A percentile compares a stretch with the other conserved stretches of the same genome.
These are phyloP conservation scores for Ricordea florida DNA, from an alignment of 92 coral and sea anemone genomes.

Conservation along the genomic window DNA sequence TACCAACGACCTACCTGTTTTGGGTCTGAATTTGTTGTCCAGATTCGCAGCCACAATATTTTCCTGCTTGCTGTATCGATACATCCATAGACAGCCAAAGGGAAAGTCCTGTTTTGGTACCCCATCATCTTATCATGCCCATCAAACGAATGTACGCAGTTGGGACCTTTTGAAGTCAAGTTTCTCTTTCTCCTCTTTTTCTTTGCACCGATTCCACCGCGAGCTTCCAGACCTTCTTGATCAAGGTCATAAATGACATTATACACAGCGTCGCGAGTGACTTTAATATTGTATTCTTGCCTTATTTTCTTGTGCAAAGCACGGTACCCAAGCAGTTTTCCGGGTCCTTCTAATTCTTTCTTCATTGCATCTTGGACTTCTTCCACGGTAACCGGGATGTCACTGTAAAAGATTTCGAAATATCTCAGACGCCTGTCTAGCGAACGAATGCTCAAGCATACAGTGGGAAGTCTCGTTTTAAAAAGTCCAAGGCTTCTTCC, in stretches of 20 bases:
- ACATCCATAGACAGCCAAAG: too few relatives aligned
- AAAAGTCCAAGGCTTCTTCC: too few relatives aligned
- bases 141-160: constrained; percentile 45
- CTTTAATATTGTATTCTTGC: constrained; percentile 10
- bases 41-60: too few relatives aligned
- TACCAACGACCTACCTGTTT: constrained; percentile 42
- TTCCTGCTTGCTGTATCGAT: too few relatives aligned
- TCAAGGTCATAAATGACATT: constrained; percentile 32
- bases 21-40: constrained; percentile 9
- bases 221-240: constrained; percentile 46
- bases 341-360: too few relatives aligned
- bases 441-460: too few relatives aligned
- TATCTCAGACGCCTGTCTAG: too few relatives aligned
- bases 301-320: constrained; percentile 19
- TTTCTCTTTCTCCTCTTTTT: constrained; percentile 42
- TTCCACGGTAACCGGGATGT: not conserved
- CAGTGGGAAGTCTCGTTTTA: too few relatives aligned
- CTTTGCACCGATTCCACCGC: constrained; percentile 49
- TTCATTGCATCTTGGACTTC: too few relatives aligned
- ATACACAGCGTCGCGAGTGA: constrained; percentile 20
- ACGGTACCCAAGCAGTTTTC: constrained; percentile 8
- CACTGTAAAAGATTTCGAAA: not conserved
- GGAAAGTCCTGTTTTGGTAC: too few relatives aligned
- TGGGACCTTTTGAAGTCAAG: constrained; percentile 39
- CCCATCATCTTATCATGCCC: too few relatives aligned